These are phyloP conservation scores for Polydesmus complanatus DNA, from an alignment of 2,888 invertebrate genomes.

Conservation along the genomic window DNA sequence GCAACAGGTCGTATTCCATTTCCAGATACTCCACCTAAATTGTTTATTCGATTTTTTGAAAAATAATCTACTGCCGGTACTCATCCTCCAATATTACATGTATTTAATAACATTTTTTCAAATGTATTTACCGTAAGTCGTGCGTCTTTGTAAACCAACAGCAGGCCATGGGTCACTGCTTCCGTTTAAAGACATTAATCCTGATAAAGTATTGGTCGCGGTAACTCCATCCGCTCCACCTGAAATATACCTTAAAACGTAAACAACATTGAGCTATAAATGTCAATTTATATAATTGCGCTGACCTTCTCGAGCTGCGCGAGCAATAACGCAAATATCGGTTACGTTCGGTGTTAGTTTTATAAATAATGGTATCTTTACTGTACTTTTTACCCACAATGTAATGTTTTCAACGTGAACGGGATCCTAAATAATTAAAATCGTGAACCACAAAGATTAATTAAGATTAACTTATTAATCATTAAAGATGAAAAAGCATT, in stretches of 20 bases:
- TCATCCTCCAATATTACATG: too few species aligned
- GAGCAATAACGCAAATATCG: constrained; percentile 74
- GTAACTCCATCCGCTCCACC: constrained; percentile 90
- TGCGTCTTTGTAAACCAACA: constrained; percentile 60
- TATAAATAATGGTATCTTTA: constrained; percentile 89
- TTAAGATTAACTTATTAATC: constrained; percentile 1
- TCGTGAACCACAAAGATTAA: background rate
- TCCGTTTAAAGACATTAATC: constrained; percentile 71
- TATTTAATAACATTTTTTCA: too few species aligned
- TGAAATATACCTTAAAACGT: constrained; percentile 26
- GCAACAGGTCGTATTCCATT: constrained; percentile 93
- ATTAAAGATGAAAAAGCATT: background rate
- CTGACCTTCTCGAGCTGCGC: constrained; percentile 70
- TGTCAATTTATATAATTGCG: background rate
- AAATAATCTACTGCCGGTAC: too few species aligned
- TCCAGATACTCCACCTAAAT: constrained; percentile 82
- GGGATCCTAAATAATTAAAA: constrained; percentile 53
- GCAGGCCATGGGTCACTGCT: constrained; percentile 84
- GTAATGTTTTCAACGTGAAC: constrained; percentile 76
- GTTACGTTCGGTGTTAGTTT: constrained; percentile 98
- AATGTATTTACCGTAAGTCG: too few species aligned
- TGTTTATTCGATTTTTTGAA: too few species aligned
- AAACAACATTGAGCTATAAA: too few species aligned
- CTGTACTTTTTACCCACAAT: constrained; percentile 69
- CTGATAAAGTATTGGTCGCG: constrained; percentile 93